Conservation (phyloP, 2,888 invertebrate genomes). For the Odontomyia ornata region DNA sequence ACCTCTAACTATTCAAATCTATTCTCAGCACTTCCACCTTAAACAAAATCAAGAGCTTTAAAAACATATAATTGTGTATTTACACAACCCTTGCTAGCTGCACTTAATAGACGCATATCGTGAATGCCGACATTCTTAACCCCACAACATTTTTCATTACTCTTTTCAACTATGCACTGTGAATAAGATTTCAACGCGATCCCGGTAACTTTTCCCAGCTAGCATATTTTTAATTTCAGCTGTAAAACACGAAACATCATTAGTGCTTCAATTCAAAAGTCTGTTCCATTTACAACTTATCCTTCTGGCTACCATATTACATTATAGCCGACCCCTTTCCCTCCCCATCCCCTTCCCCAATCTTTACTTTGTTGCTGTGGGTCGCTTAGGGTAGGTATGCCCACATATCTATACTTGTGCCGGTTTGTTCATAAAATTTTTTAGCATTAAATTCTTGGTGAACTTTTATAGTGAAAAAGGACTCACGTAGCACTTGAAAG, state of each 20-base stretch:
- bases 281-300: slow-evolving; percentile 29
- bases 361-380: background rate
- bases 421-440: background rate
- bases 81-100: background rate
- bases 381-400: background rate
- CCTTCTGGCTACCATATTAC: too few species aligned
- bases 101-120: background rate
- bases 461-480: background rate
- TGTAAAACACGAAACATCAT: slow-evolving; percentile 38
- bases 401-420: background rate
- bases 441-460: background rate
- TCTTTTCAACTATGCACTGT: too few species aligned
- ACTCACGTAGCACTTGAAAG: slow-evolving; percentile 26
- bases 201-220: too few species aligned
- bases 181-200: too few species aligned
- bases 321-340: background rate
- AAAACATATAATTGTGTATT: background rate
- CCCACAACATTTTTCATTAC: too few species aligned
- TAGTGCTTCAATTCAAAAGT: slow-evolving; percentile 32
- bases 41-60: background rate
- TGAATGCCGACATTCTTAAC: too few species aligned
- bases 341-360: too few species aligned
- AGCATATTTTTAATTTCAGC: slow-evolving; percentile 25
- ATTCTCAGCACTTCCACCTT: background rate
- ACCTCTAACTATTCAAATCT: background rate